These are phyloP conservation scores for Lymantria dispar DNA, from an alignment of 2,888 invertebrate species.

Conservation along the genomic window DNA sequence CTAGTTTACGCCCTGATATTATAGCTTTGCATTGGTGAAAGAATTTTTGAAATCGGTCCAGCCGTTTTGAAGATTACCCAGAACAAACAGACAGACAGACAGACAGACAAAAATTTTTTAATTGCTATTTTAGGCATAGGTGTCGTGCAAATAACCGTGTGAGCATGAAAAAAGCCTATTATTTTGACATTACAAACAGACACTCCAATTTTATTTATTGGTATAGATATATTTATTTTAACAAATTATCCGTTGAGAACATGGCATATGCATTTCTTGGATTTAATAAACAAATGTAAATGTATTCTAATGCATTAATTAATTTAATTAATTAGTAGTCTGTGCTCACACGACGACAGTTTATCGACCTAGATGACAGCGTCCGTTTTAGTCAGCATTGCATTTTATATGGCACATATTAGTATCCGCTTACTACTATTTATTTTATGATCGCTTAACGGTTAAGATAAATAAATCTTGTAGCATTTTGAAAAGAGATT, in stretches of 20 bases:
- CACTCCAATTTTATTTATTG: too few species aligned
- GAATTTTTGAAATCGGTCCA: too few species aligned
- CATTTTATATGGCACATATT: constrained; percentile 5
- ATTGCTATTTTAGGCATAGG: too few species aligned
- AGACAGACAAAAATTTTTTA: too few species aligned
- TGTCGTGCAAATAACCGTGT: too few species aligned
- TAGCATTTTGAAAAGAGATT: not conserved
- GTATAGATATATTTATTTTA: not conserved
- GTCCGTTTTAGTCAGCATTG: constrained; percentile 6
- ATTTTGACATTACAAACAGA: too few species aligned
- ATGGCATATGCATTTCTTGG: not conserved
- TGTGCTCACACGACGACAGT: constrained; percentile 3
- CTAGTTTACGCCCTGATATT: too few species aligned
- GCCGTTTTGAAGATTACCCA: too few species aligned
- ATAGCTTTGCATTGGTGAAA: too few species aligned
- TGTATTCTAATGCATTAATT: not conserved
- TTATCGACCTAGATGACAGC: constrained; percentile 9
- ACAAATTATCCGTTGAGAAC: not conserved
- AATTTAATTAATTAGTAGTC: constrained; percentile 7
- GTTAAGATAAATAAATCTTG: not conserved
- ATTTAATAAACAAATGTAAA: constrained; percentile 3
- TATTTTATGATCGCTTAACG: not conserved
- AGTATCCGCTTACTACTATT: not conserved
- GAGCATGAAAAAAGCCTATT: too few species aligned
- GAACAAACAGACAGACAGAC: too few species aligned